Evolutionary conservation across 2,888 invertebrate species (phyloP).

Genomic region (Selenia dentaria): DNA sequence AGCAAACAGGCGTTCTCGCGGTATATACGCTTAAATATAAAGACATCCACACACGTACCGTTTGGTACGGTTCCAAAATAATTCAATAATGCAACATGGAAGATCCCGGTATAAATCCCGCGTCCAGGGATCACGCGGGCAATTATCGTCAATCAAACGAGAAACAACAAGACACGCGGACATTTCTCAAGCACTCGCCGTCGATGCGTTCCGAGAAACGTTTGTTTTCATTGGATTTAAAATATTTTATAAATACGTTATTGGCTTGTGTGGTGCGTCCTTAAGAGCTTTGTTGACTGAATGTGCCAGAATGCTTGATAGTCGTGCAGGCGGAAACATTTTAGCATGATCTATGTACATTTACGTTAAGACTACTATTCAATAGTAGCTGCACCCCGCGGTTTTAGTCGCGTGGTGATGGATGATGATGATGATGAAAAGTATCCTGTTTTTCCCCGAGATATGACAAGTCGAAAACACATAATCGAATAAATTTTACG

Average conservation of each 20-base stretch:
- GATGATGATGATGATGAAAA: no score
- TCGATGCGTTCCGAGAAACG: conserved; percentile 41
- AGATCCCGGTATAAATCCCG: conserved; percentile 29
- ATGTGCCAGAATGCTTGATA: neutral
- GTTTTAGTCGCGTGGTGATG: no score
- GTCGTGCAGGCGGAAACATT: neutral
- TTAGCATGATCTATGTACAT: neutral
- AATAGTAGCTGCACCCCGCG: no score
- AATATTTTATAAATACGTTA: conserved; percentile 49
- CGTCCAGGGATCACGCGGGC: conserved; percentile 23
- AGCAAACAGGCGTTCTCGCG: no score
- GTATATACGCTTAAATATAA: conserved; percentile 12
- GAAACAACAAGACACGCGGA: conserved; percentile 41
- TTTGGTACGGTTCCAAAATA: conserved; percentile 33
- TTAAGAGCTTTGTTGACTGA: conserved; percentile 18
- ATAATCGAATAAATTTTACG: no score
- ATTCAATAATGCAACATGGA: conserved; percentile 24
- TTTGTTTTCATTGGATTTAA: conserved; percentile 62
- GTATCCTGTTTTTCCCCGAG: no score
- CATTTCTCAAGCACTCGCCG: conserved; percentile 29
- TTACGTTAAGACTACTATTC: no score
- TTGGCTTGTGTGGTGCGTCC: conserved; percentile 25
- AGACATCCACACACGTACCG: conserved; percentile 12
- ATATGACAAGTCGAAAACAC: no score
- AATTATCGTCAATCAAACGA: conserved; percentile 51